Percentiles rank a stretch among this genome's conserved stretches.
These are phyloP conservation scores for Phyllostomus discolor DNA, from an alignment of 2,113 vertebrate species.

Conservation along the genomic window DNA sequence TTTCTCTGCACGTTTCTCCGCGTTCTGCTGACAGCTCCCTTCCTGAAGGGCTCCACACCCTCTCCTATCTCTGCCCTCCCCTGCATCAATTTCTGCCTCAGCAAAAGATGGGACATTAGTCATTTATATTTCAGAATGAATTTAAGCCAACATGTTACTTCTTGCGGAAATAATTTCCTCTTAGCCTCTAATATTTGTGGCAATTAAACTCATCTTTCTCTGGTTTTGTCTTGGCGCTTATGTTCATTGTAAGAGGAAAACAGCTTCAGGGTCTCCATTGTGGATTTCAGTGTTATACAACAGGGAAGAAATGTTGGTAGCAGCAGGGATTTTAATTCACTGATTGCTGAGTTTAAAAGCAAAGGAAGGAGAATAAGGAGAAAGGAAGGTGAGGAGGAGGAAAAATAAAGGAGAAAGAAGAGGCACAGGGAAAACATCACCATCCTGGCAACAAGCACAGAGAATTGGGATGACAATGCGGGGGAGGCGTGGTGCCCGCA, in stretches of 20 bases:
- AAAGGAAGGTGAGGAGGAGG: not conserved
- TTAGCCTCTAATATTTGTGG: not conserved
- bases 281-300: not conserved
- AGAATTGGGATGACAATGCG: not conserved
- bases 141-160: slow-evolving; percentile 1
- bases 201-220: not conserved
- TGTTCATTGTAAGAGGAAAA: not conserved
- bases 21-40: not conserved
- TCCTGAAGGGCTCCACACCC: not conserved
- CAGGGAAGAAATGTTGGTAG: not conserved
- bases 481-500: accelerated
- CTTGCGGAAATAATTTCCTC: slow-evolving; percentile 14
- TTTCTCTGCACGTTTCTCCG: not conserved
- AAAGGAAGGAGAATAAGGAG: not conserved
- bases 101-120: slow-evolving; percentile 11
- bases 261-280: not conserved
- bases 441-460: not conserved
- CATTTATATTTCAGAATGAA: slow-evolving; percentile 42
- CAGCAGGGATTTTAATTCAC: not conserved
- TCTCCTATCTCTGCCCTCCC: not conserved
- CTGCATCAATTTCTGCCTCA: slow-evolving; percentile 17
- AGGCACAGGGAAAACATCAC: not conserved
- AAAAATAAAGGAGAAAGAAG: not conserved
- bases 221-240: not conserved
- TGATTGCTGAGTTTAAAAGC: not conserved